phyloP scores from a whole-genome alignment of 2,797 vertebrate genomes.

The Sebastes trivittatus region DNA sequence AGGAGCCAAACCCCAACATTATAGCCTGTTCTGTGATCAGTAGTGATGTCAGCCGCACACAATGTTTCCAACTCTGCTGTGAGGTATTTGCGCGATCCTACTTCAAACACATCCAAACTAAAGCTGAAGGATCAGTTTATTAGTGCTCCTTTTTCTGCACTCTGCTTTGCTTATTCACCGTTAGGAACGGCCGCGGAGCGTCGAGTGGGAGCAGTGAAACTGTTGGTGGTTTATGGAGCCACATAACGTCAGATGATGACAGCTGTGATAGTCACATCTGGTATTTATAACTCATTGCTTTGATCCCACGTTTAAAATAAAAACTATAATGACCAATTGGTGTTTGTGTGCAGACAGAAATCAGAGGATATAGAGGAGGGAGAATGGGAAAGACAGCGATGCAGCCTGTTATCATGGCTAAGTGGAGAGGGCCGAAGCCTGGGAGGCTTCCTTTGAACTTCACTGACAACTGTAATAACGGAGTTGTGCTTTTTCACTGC shows the following conservation, averaged over 20 bases:
- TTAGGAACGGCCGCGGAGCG: slow-evolving; percentile 7
- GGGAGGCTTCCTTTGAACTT: slow-evolving; percentile 43
- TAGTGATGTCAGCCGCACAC: slow-evolving; percentile 60
- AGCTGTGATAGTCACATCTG: slow-evolving; percentile 69
- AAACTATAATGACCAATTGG: slow-evolving; percentile 54
- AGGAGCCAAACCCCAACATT: slow-evolving; percentile 68
- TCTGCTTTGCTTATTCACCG: slow-evolving; percentile 17
- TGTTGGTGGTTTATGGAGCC: slow-evolving; percentile 58
- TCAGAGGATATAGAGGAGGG: slow-evolving; percentile 42
- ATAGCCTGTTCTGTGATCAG: slow-evolving; percentile 50
- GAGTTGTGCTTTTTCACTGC: slow-evolving; percentile 37
- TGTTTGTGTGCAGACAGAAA: slow-evolving; percentile 58
- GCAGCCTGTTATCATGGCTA: slow-evolving; percentile 66
- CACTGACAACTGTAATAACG: slow-evolving; percentile 47
- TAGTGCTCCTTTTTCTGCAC: not conserved
- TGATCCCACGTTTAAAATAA: slow-evolving; percentile 61
- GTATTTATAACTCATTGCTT: slow-evolving; percentile 67
- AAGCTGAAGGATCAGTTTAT: slow-evolving; percentile 22
- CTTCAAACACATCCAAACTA: slow-evolving; percentile 40
- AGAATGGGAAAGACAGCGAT: slow-evolving; percentile 38
- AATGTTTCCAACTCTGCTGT: slow-evolving; percentile 42
- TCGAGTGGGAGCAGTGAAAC: slow-evolving; percentile 43
- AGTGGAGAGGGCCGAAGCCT: slow-evolving; percentile 29
- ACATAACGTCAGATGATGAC: slow-evolving; percentile 62
- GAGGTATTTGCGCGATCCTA: slow-evolving; percentile 37